Conservation (phyloP, 2,888 invertebrate species). For the Tupiocoris notatus region DNA sequence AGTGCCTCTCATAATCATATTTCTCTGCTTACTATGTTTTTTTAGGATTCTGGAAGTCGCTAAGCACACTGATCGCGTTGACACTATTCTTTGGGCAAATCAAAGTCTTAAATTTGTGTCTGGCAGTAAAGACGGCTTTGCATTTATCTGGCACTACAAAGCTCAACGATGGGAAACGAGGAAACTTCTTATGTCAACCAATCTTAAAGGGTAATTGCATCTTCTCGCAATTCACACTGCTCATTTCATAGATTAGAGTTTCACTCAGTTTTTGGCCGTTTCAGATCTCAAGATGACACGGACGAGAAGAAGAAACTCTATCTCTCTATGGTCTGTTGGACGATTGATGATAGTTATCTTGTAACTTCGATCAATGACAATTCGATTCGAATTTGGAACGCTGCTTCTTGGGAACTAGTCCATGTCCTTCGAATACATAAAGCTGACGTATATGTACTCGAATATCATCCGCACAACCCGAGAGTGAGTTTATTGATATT, state of each 20-base stretch:
- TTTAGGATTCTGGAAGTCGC: constrained; percentile 68
- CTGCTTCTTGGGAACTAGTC: constrained; percentile 64
- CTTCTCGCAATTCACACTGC: no score
- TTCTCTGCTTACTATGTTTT: no score
- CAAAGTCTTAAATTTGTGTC: constrained; percentile 83
- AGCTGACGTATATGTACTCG: constrained; percentile 91
- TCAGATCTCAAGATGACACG: constrained; percentile 44
- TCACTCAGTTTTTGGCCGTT: neutral
- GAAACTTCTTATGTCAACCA: constrained; percentile 69
- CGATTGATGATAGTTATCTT: constrained; percentile 78
- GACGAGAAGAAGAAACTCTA: constrained; percentile 58
- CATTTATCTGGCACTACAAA: constrained; percentile 88
- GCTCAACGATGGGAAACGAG: constrained; percentile 84
- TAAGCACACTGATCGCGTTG: constrained; percentile 87
- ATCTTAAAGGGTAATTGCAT: constrained; percentile 54
- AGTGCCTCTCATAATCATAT: no score
- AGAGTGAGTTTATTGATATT: constrained; percentile 52
- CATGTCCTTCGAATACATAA: constrained; percentile 76
- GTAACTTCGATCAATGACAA: constrained; percentile 90
- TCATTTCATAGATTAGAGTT: neutral
- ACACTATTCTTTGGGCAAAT: constrained; percentile 95
- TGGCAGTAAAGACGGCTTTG: constrained; percentile 93
- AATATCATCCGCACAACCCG: constrained; percentile 83
- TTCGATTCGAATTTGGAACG: constrained; percentile 79
- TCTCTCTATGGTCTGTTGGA: constrained; percentile 98